Base-by-base conservation (phyloP, 2,113 vertebrate species). In the Cnemophilus loriae region DNA sequence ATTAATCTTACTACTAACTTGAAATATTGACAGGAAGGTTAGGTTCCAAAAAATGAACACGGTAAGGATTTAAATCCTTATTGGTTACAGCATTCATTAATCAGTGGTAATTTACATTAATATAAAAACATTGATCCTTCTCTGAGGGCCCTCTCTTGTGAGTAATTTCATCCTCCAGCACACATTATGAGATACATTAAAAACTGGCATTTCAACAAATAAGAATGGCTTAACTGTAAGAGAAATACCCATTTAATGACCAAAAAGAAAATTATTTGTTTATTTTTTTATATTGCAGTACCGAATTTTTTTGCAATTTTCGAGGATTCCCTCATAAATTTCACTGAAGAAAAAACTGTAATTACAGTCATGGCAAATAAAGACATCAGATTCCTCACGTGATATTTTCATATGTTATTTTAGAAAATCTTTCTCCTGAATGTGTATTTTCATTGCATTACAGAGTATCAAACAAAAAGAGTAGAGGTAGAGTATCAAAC, bases 121-220 rank as follows among this genome's bases (percentile, higher is more conserved):
- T 97, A 96, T 88, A 94, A 97, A 95, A 96, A 90, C 93, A 98
- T 95, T 96, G 95, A 97, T 97, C 92, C 89, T 95, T 87, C 84
- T 96, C 79, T 93, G 73, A 93, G 84, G 82, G 37, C 39, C 87
- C 26, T 96, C 96, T 92, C 87, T 77, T 65, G 70, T 95, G 95
- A 97, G 33, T 95, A 96, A 98, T 97, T 97, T 96, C 90, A 93
- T 91, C 84, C 89, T 96, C 92, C 95, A 95, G 71, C 49, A 97
- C 85, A 95, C 61, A 96, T 97, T 95, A 97, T 76, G 86, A 97
- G 84, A 95, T 88, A 91, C 65, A 96, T 97, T 97, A 97, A 96
- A 85, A 84, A 80, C 47, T 74, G 67, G 63, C 77, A 91, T 95
- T 97, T 88, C 92, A 97, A 85, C 73, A 96, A 96, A 97, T 93